These are phyloP conservation scores for Drosophila pachea DNA, from an alignment of 1,140 invertebrate species.

Conservation along the genomic window DNA sequence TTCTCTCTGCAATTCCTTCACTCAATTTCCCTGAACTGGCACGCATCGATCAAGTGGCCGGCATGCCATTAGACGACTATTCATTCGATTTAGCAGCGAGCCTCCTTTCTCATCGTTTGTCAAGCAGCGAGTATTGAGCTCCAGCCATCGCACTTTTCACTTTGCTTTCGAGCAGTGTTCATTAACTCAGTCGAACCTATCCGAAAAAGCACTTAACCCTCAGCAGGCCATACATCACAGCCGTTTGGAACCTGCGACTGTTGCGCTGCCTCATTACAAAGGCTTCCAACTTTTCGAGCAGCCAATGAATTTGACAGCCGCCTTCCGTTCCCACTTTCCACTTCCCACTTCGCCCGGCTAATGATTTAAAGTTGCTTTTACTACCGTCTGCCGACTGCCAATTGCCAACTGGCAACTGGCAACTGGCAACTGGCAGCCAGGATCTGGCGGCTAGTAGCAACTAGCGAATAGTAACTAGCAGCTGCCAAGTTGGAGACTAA, in stretches of 20 bases:
- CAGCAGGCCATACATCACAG: conserved; percentile 48
- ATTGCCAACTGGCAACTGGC: neutral
- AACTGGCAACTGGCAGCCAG: neutral
- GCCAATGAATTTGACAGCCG: conserved; percentile 51
- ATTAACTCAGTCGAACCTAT: conserved; percentile 34
- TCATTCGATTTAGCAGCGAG: neutral
- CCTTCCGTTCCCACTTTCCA: neutral
- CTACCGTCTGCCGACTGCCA: conserved; percentile 3
- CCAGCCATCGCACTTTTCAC: conserved; percentile 1
- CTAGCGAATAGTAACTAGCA: conserved; percentile 8
- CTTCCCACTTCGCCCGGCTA: conserved; percentile 32
- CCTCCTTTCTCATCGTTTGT: conserved; percentile 15
- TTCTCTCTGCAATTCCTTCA: neutral
- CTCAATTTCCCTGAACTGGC: neutral
- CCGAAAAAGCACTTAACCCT: conserved; percentile 46
- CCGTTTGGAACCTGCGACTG: conserved; percentile 4
- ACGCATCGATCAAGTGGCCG: conserved; percentile 3
- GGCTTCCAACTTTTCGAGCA: conserved; percentile 27
- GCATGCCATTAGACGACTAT: too few relatives aligned
- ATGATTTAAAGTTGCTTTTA: conserved; percentile 68
- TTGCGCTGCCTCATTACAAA: conserved; percentile 1
- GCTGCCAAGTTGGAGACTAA: conserved; percentile 51
- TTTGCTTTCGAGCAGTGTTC: conserved; percentile 8
- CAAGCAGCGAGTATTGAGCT: conserved; percentile 5
- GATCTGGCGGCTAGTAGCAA: neutral